A percentile compares a stretch with the other conserved stretches of the same genome.
These are phyloP conservation scores for Troides oblongomaculatus DNA, from an alignment of 2,888 invertebrate species.

Conservation along the genomic window DNA sequence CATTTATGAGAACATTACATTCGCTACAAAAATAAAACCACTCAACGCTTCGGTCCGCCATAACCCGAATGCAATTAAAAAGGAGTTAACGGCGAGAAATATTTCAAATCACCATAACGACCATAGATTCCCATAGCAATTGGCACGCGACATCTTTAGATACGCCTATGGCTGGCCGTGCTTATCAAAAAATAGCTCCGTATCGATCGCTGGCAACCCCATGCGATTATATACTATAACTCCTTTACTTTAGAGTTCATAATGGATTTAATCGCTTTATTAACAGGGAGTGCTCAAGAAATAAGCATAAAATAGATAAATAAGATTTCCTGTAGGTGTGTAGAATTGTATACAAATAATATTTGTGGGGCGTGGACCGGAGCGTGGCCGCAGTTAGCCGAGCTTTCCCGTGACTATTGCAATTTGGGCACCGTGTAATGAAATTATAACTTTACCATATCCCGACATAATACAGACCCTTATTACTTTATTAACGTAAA, in stretches of 20 bases:
- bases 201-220: conserved; percentile 32
- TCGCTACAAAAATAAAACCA: conserved; percentile 6
- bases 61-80: conserved; percentile 21
- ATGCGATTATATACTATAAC: conserved; percentile 28
- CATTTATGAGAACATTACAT: neutral
- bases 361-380: conserved; percentile 63
- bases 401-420: conserved; percentile 66
- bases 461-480: neutral
- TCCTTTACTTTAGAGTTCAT: conserved; percentile 6
- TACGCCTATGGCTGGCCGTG: conserved; percentile 46
- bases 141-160: conserved; percentile 68
- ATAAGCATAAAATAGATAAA: conserved; percentile 68
- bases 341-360: conserved; percentile 52
- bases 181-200: conserved; percentile 44
- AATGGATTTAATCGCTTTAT: conserved; percentile 13
- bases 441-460: conserved; percentile 9
- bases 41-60: neutral
- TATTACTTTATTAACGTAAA: neutral
- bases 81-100: conserved; percentile 34
- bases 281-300: conserved; percentile 39
- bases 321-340: conserved; percentile 59
- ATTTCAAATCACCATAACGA: conserved; percentile 43
- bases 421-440: conserved; percentile 36
- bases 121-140: conserved; percentile 67
- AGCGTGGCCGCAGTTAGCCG: conserved; percentile 65